Percentiles rank a stretch among this genome's conserved stretches.
phyloP scores from a whole-genome alignment of 2,888 invertebrate species.

The Aspidiotus rigidus region DNA sequence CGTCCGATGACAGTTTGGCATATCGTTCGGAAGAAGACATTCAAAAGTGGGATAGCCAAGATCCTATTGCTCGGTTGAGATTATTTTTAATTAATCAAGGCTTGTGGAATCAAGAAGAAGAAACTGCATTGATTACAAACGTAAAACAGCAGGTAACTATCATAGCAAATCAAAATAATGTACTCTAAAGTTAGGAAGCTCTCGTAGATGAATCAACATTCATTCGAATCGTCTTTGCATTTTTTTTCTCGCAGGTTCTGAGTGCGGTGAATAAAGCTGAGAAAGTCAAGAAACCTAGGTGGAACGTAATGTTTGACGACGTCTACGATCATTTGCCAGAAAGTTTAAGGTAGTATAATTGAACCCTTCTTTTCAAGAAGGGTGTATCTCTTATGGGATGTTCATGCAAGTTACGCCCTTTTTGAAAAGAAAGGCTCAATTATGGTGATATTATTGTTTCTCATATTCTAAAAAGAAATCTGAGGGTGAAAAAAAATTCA shows the following conservation, averaged over 20 bases:
- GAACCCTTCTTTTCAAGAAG: too few relatives aligned
- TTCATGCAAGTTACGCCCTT: too few relatives aligned
- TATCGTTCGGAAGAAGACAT: constrained; percentile 81
- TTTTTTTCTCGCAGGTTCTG: background rate
- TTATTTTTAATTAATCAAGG: constrained; percentile 67
- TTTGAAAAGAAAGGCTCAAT: too few relatives aligned
- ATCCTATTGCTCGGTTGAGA: constrained; percentile 74
- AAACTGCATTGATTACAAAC: constrained; percentile 59
- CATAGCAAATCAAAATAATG: too few relatives aligned
- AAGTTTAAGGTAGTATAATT: constrained; percentile 61
- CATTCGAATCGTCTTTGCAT: background rate
- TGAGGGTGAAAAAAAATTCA: too few relatives aligned
- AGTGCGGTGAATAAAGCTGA: constrained; percentile 72
- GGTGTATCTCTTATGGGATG: too few relatives aligned
- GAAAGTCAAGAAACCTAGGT: constrained; percentile 72
- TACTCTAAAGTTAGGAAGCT: too few relatives aligned
- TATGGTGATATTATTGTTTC: too few relatives aligned
- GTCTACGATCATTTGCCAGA: constrained; percentile 80
- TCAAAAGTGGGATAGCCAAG: constrained; percentile 68
- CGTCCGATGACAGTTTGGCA: constrained; percentile 94
- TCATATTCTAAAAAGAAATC: too few relatives aligned
- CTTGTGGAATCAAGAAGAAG: constrained; percentile 70
- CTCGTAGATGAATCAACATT: too few relatives aligned
- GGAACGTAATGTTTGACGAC: constrained; percentile 82
- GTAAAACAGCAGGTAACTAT: constrained; percentile 53